These are phyloP conservation scores for Trichechus manatus DNA, from an alignment of 2,113 vertebrate species.

Conservation along the genomic window DNA sequence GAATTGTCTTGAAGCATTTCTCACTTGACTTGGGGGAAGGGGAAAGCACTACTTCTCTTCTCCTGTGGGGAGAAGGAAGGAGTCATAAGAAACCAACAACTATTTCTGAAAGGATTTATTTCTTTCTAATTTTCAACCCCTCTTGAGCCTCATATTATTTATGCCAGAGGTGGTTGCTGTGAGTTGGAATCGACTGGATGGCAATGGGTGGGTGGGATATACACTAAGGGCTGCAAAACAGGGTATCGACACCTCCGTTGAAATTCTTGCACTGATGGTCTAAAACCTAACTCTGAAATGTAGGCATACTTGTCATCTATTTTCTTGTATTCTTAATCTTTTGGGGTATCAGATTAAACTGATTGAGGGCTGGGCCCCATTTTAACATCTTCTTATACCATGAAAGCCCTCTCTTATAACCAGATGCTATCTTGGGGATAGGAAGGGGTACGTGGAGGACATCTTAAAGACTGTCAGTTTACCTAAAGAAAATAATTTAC, in stretches of 20 bases:
- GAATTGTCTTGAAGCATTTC: not conserved
- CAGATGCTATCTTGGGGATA: not conserved
- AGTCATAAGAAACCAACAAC: not conserved
- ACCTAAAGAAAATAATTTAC: not conserved
- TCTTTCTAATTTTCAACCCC: not conserved
- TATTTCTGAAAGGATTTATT: not conserved
- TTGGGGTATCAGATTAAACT: constrained; percentile 31
- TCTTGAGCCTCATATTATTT: constrained; percentile 18
- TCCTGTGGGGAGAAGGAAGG: not conserved
- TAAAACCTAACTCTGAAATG: constrained; percentile 14
- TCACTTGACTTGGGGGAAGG: not conserved
- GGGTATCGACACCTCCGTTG: not conserved
- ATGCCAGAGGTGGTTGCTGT: not conserved
- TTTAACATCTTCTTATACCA: constrained; percentile 11
- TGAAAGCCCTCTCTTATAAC: constrained; percentile 6
- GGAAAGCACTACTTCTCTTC: not conserved
- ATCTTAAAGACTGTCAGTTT: constrained; percentile 58
- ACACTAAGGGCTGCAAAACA: not conserved
- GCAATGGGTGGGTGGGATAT: not conserved
- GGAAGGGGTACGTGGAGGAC: not conserved
- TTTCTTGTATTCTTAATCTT: constrained; percentile 29
- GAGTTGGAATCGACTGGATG: no score
- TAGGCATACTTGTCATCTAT: not conserved
- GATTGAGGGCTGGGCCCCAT: not conserved
- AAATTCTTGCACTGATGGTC: constrained; percentile 9